A percentile compares a stretch with the other conserved stretches of the same genome.
Evolutionary conservation across 2,113 vertebrate genomes (phyloP).

Genomic region (Hypocryptadius cinnamomeus): DNA sequence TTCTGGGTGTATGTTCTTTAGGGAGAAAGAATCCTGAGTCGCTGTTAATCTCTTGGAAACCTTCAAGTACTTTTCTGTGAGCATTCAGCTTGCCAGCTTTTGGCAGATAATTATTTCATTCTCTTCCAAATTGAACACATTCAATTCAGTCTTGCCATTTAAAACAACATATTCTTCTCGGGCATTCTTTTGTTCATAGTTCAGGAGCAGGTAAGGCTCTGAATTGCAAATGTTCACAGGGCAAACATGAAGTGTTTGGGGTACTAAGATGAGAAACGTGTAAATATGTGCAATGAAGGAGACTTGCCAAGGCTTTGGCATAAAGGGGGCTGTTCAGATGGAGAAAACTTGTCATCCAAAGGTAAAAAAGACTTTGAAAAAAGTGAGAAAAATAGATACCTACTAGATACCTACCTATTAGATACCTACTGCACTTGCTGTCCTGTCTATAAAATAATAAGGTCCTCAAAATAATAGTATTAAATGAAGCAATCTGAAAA

Average conservation of each 20-base stretch:
- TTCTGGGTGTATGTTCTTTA: not conserved
- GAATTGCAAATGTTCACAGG: not conserved
- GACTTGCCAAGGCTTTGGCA: not conserved
- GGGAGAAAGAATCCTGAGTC: not conserved
- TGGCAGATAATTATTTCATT: constrained; percentile 37
- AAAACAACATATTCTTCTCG: not conserved
- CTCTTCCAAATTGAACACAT: not conserved
- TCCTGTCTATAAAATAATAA: not conserved
- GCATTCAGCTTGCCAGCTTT: not conserved
- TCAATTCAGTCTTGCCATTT: not conserved
- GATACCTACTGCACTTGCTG: not conserved
- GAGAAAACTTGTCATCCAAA: not conserved
- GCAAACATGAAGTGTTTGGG: not conserved
- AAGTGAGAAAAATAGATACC: not conserved
- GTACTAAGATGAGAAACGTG: not conserved
- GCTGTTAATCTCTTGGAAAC: constrained; percentile 14
- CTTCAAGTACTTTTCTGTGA: not conserved
- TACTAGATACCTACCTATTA: not conserved
- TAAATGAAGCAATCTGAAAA: not conserved
- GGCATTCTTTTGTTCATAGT: not conserved
- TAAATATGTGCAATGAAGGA: not conserved
- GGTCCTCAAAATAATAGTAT: not conserved
- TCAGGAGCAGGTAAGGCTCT: not conserved
- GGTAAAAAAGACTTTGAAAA: not conserved
- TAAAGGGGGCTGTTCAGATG: not conserved